Conservation (phyloP, 2,888 invertebrate species). For the Sphaeridia pumilis region DNA sequence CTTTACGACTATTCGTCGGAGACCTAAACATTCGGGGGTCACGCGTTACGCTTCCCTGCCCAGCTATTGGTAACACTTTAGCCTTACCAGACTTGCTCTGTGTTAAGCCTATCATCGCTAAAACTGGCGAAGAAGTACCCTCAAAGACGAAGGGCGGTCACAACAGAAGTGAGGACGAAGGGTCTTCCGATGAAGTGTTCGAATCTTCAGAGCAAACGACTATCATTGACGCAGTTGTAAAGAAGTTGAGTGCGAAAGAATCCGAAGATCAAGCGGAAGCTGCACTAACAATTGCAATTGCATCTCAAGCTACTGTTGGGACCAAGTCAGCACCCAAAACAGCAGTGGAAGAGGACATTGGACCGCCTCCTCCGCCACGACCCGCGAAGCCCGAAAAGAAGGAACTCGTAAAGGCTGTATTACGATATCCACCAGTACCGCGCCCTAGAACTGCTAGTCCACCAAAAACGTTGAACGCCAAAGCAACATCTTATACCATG, state of each 20-base stretch:
- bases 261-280: too few species aligned
- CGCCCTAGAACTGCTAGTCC: background rate
- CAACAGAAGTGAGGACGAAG: background rate
- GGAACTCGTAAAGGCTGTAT: background rate
- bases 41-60: conserved; percentile 18
- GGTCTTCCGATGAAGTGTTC: conserved; percentile 1
- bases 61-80: background rate
- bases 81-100: background rate
- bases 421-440: too few species aligned
- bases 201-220: background rate
- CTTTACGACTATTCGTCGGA: conserved; percentile 15
- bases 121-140: background rate
- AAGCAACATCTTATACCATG: background rate
- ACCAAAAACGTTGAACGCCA: background rate
- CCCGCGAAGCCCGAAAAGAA: background rate
- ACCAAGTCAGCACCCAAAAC: too few species aligned
- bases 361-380: background rate
- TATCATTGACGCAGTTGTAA: too few species aligned
- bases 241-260: too few species aligned
- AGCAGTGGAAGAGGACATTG: too few species aligned
- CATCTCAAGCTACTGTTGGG: too few species aligned
- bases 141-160: background rate
- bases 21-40: conserved; percentile 16
- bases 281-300: too few species aligned
- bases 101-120: background rate